Evolutionary conservation across 2,113 vertebrate genomes (phyloP), one percentile per base, ranked within the genome.

Genomic region (Oryzias woworae): DNA sequence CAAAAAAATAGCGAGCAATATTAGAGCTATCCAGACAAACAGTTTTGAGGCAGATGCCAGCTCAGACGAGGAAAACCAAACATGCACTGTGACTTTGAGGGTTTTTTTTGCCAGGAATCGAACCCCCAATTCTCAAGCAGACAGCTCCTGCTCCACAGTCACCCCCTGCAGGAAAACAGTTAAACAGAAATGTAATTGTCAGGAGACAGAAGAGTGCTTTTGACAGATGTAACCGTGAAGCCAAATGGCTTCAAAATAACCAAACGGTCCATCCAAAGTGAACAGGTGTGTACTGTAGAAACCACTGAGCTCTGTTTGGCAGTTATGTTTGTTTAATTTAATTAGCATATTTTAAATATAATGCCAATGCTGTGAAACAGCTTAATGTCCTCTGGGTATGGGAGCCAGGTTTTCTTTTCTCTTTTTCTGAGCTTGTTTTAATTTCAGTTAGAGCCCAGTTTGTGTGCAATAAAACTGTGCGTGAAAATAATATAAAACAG

Each of bases 281-380:
- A 85, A 73, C 83, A 85, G 83, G 82, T 83, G 85, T 75, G 69
- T 12, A 36, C 36, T 36, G 36, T 36, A 64, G 54, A 72, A 81
- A 71, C 58, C 63, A 69, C 16, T 59, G 71, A 72, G 69, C 60
- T 80, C 62, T 57, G 71, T 58, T 75, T 83, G 83, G 80, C 79
- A 78, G 48, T 71, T 50, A 20, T 31, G 47, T 68, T 69, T 71
- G 60, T 80, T 80, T 64, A 57, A 82, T 75, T 59, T 46, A 71
- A 83, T 81, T 64, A 77, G 75, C 83, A 78, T 80, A 51, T 71
- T 81, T 80, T 75, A 72, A 80, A 85, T 69, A 76, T 64, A 84
- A 81, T 50, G 64, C 71, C 69, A 69, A 45, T 14, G 71, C 71
- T 76, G 61, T 80, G 50, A 85, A 79, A 63, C 66, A 57, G 71